These are phyloP conservation scores for Phallusia fumigata DNA, from an alignment of 23 tunicate genomes.

Conservation along the genomic window DNA sequence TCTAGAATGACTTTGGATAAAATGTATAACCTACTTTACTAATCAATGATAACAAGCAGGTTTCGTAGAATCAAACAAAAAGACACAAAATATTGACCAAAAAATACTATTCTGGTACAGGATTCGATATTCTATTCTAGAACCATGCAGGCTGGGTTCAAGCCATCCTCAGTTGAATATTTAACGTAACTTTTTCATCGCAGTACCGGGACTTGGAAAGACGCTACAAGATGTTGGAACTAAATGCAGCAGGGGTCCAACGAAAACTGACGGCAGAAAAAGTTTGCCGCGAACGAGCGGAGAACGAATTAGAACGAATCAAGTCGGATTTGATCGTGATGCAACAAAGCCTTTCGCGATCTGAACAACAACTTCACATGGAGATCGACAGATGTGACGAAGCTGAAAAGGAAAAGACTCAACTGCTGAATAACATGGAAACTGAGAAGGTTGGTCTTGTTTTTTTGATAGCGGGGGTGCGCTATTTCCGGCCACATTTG, in stretches of 20 bases:
- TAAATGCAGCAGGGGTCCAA: conserved; percentile 66
- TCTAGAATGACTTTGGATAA: no score
- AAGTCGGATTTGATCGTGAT: conserved; percentile 20
- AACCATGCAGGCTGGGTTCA: no score
- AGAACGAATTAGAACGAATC: conserved; percentile 12
- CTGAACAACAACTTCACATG: conserved; percentile 37
- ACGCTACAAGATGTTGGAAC: conserved; percentile 76
- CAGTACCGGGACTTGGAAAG: conserved; percentile 69
- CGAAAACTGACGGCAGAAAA: conserved; percentile 69
- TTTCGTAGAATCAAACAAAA: no score
- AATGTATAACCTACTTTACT: no score
- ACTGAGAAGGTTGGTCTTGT: conserved; percentile 51
- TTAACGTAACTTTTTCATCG: no score
- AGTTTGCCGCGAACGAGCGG: conserved; percentile 28
- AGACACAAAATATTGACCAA: no score
- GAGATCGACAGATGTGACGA: conserved; percentile 71
- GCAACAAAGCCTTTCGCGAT: conserved; percentile 23
- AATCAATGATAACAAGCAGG: no score
- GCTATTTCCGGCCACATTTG: no score
- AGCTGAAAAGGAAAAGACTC: conserved; percentile 62
- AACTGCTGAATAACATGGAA: conserved; percentile 57
- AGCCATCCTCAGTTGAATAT: no score
- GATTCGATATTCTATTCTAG: no score
- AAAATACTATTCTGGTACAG: no score
- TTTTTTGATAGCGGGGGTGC: no score